These are phyloP conservation scores for Psophia crepitans DNA, from an alignment of 2,113 vertebrate genomes.

Conservation along the genomic window DNA sequence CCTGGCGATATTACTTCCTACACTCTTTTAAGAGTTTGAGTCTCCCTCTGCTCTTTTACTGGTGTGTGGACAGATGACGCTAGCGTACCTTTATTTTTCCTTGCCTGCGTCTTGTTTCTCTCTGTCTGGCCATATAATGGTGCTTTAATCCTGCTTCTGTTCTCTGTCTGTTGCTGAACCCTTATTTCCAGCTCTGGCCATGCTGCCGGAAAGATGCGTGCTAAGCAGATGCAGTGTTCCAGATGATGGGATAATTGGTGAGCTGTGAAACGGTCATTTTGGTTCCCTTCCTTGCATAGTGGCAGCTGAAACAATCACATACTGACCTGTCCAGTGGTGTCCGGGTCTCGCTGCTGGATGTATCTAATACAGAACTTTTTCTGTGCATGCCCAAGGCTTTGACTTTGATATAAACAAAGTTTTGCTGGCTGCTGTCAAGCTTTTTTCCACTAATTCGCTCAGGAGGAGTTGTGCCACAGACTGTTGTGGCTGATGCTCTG, in stretches of 20 bases:
- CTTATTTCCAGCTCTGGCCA: neutral
- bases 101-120: neutral
- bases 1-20: neutral
- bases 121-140: neutral
- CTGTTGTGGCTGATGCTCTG: neutral
- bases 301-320: neutral
- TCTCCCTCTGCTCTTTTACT: neutral
- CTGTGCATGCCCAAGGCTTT: neutral
- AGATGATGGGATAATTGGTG: conserved; percentile 1
- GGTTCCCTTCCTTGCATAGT: neutral
- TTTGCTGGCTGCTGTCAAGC: neutral
- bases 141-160: conserved; percentile 1
- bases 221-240: neutral
- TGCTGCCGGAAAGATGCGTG: neutral
- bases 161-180: conserved; percentile 3
- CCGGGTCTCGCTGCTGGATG: neutral
- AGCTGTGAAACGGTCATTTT: neutral
- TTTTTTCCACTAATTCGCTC: neutral
- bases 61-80: neutral
- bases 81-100: neutral
- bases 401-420: neutral
- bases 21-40: neutral
- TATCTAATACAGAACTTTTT: neutral
- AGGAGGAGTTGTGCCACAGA: neutral
- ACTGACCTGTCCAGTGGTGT: neutral